These are phyloP conservation scores for Nothoprocta perdicaria DNA, from an alignment of 2,113 vertebrate species.

Conservation along the genomic window DNA sequence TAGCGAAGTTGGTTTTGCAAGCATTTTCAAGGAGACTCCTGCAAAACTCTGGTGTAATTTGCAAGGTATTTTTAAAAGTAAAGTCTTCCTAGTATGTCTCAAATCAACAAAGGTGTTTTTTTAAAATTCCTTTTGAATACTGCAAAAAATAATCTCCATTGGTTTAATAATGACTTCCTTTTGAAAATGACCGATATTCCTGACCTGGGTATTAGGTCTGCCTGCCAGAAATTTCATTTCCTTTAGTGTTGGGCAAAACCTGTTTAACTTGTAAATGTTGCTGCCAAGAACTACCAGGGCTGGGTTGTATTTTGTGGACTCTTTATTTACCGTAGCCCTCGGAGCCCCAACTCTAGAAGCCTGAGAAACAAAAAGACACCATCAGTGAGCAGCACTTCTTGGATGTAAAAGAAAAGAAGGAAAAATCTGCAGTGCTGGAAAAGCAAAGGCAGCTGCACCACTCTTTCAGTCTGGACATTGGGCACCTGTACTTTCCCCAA, in stretches of 20 bases:
- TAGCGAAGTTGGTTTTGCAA: not conserved
- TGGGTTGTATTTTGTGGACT: not conserved
- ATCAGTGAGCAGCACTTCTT: too few relatives aligned
- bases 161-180: not conserved
- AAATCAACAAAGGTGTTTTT: not conserved
- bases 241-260: not conserved
- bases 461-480: too few relatives aligned
- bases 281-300: not conserved
- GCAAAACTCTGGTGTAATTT: not conserved
- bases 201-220: not conserved
- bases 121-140: not conserved
- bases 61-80: not conserved
- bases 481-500: not conserved
- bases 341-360: not conserved
- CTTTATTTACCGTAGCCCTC: fast-evolving
- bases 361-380: not conserved
- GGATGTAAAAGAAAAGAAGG: too few relatives aligned
- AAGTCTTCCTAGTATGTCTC: not conserved
- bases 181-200: not conserved
- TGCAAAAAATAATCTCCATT: not conserved
- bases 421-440: too few relatives aligned
- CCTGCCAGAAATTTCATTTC: not conserved
- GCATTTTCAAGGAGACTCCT: not conserved
- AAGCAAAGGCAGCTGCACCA: too few relatives aligned
- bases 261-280: not conserved